phyloP scores from a whole-genome alignment of 35 echinoderm and acorn worm genomes.

The Ophiothrix spiculata region DNA sequence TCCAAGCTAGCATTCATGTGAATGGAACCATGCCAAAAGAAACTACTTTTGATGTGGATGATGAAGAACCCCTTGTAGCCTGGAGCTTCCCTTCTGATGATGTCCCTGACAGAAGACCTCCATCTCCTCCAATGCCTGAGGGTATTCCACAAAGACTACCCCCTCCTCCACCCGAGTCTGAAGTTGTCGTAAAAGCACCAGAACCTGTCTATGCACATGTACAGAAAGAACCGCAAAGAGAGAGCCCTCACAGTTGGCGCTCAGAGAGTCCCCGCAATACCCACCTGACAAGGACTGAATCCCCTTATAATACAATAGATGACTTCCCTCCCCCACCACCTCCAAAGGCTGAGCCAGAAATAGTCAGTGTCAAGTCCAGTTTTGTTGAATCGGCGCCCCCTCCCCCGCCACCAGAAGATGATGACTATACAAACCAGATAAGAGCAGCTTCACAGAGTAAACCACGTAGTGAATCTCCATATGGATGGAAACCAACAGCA shows the following conservation, averaged over 20 bases:
- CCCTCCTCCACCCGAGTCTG: slow-evolving; percentile 19
- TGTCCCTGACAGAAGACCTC: slow-evolving; percentile 25
- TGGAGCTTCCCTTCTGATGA: slow-evolving; percentile 38
- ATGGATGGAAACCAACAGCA: background rate
- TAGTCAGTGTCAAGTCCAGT: slow-evolving; percentile 20
- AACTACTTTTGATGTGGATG: slow-evolving; percentile 8
- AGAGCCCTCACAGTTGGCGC: slow-evolving; percentile 37
- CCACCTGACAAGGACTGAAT: background rate
- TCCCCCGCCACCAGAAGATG: background rate
- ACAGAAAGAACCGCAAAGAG: slow-evolving; percentile 43
- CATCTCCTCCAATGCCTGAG: background rate
- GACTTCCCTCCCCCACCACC: background rate
- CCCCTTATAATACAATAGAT: background rate
- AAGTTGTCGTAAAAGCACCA: background rate
- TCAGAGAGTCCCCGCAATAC: background rate
- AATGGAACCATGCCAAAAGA: background rate
- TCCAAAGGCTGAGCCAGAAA: background rate
- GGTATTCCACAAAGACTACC: background rate
- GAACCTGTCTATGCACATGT: slow-evolving; percentile 32
- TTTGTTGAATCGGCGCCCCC: background rate
- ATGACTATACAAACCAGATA: background rate
- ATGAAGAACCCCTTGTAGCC: slow-evolving; percentile 9
- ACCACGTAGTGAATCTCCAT: background rate
- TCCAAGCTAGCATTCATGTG: background rate
- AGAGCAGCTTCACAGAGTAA: background rate